Evolutionary conservation across 2,113 vertebrate genomes (phyloP), one percentile per base, ranked within the genome.

Genomic region (Oryzias celebensis): DNA sequence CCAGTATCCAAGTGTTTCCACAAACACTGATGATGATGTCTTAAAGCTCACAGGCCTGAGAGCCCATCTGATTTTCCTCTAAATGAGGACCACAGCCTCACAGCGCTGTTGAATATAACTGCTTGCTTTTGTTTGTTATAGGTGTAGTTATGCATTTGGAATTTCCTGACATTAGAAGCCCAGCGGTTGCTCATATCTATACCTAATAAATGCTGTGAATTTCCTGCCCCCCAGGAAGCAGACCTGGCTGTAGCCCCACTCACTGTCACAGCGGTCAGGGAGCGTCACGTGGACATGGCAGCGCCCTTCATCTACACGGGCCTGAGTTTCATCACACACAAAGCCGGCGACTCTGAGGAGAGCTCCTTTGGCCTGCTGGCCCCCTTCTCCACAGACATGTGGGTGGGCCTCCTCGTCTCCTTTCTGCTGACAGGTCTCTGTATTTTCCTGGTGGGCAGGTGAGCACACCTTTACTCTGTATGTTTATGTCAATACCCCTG

Each of bases 301-400:
- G 93, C 92, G 0, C 94, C 95, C 0, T 97, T 95, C 88, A 92
- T 96, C 86, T 91, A 94, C 56, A 96, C 93, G 0, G 95, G 95
- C 0, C 86, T 96, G 0, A 84, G 94, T n/a, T 96, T 97, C 85
- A 10, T 97, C 69, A 63, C 95, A 16, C 86, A 78, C 12, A 94
- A 88, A 50, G 92, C 93, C 41, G 14, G 63, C 0, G 36, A 42
- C 15, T 70, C 84, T 0, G 88, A 90, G 1, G 89, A 90, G 0
- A 89, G 89, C 0, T 58, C 90, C 47, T 91, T 95, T 79, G 89
- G 92, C 68, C 93, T 96, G 73, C 81, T 96, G 66, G 80, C 88
- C 0, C 94, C 94, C 3, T 96, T 96, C 88, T 93, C 94, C 67
- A 92, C 88, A 4, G 90, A 94, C 73, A 92, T 91, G 74, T 96